A percentile compares a stretch with the other conserved stretches of the same genome.
These are phyloP conservation scores for Boleophthalmus pectinirostris DNA, from an alignment of 2,113 vertebrate species.

Conservation along the genomic window DNA sequence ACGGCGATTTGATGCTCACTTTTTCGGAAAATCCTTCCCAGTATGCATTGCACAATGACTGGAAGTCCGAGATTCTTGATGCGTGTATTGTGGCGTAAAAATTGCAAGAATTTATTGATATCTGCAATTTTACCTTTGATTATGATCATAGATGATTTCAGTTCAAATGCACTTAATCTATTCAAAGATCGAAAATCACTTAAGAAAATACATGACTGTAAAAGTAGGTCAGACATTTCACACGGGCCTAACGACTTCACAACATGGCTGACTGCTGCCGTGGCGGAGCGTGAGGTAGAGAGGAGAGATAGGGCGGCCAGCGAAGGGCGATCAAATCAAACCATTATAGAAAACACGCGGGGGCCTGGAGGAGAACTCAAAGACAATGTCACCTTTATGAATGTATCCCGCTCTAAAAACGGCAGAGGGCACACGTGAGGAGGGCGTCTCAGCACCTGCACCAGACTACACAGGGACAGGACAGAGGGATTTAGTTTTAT, in stretches of 20 bases:
- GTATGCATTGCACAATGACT: no score
- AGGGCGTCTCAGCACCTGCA: neutral
- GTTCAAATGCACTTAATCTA: no score
- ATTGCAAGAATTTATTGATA: no score
- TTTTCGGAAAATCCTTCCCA: no score
- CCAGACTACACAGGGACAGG: neutral
- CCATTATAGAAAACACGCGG: neutral
- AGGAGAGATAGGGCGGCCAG: neutral
- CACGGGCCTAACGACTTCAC: neutral
- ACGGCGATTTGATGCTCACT: no score
- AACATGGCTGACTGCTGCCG: neutral
- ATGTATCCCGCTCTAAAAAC: constrained; percentile 1
- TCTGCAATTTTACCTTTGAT: no score
- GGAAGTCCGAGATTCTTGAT: no score
- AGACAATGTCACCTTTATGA: constrained; percentile 61
- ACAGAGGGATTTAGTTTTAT: no score
- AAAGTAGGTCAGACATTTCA: neutral
- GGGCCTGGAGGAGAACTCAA: constrained; percentile 29
- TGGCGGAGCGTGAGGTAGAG: neutral
- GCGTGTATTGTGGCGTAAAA: no score
- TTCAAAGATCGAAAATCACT: no score
- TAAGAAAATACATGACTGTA: neutral
- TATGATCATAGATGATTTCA: no score
- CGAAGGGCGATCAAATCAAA: constrained; percentile 4
- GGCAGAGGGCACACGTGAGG: constrained; percentile 4